A percentile compares a stretch with the other conserved stretches of the same genome.
Evolutionary conservation across 2,113 vertebrate species (phyloP).

Genomic region (Hippolais icterina): DNA sequence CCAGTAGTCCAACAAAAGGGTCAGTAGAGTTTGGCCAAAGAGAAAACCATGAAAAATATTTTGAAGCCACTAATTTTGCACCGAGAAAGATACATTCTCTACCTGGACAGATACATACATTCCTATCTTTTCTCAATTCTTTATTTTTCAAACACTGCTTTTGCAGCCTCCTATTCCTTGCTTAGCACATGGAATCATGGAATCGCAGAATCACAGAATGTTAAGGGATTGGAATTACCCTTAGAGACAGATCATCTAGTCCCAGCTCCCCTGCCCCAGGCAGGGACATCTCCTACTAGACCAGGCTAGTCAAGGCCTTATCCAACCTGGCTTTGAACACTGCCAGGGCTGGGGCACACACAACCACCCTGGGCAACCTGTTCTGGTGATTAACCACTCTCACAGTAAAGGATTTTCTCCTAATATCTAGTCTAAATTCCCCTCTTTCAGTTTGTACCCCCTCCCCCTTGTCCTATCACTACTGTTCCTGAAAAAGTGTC

Average conservation of each 20-base stretch:
- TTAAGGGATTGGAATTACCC: background rate
- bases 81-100: background rate
- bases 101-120: background rate
- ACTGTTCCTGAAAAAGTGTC: background rate
- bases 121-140: background rate
- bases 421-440: background rate
- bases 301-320: background rate
- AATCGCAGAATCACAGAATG: background rate
- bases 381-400: background rate
- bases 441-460: background rate
- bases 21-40: background rate
- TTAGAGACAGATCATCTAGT: background rate
- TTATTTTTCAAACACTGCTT: background rate
- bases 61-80: background rate
- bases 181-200: background rate
- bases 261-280: fast-evolving
- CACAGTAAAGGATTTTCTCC: background rate
- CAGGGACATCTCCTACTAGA: background rate
- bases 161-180: background rate
- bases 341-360: background rate
- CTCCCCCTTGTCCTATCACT: background rate
- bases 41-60: background rate
- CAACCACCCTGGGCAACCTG: no score
- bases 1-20: background rate
- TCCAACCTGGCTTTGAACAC: background rate